Evolutionary conservation across 2,797 vertebrate genomes (phyloP).

Genomic region (Sus cebifrons): DNA sequence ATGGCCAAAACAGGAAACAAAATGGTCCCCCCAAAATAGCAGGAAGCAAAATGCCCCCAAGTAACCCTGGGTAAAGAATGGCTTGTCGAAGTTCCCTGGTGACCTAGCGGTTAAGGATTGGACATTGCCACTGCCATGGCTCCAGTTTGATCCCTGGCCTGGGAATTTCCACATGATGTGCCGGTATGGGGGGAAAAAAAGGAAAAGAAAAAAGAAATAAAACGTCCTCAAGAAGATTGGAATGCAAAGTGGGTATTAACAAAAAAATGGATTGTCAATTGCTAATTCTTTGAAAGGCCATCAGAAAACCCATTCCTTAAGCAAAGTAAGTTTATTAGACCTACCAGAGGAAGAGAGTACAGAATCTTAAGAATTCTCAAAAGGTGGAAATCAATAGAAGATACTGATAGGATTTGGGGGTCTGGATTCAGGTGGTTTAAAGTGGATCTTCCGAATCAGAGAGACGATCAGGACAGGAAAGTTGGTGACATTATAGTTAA

Average conservation of each 20-base stretch:
- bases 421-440: not conserved
- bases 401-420: not conserved
- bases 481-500: not conserved
- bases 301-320: not conserved
- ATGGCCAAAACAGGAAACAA: not conserved
- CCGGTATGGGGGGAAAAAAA: too few relatives aligned
- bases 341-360: not conserved
- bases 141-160: too few relatives aligned
- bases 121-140: too few relatives aligned
- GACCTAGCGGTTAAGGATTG: too few relatives aligned
- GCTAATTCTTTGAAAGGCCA: slow-evolving; percentile 8
- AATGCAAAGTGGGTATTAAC: too few relatives aligned
- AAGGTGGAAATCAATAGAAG: not conserved
- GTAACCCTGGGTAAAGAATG: not conserved
- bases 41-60: not conserved
- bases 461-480: not conserved
- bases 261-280: not conserved
- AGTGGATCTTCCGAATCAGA: not conserved
- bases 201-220: too few relatives aligned
- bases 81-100: not conserved
- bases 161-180: too few relatives aligned
- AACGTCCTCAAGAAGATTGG: too few relatives aligned
- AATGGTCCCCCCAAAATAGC: not conserved
- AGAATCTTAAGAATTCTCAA: not conserved
- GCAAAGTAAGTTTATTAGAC: not conserved